Percentiles rank a stretch among this genome's conserved stretches.
phyloP scores from a whole-genome alignment of 2,888 invertebrate species.

The Eudasyphora cyanicolor region DNA sequence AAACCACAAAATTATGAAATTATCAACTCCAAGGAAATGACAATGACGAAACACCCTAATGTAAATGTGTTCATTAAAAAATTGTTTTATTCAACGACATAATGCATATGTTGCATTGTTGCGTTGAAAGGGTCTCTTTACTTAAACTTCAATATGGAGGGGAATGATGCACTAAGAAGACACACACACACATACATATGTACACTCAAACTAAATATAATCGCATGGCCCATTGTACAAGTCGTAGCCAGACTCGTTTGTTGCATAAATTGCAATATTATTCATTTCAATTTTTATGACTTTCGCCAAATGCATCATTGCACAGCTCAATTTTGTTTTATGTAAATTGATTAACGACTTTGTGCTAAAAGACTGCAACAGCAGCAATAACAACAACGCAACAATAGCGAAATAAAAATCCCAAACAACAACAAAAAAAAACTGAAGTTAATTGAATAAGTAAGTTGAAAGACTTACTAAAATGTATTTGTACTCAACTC shows the following conservation, averaged over 20 bases:
- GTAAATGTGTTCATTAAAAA: no score
- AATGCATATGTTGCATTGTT: background rate
- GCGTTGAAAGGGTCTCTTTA: background rate
- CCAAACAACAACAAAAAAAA: background rate
- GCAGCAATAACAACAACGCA: background rate
- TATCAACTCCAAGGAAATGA: no score
- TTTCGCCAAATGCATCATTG: slow-evolving; percentile 28
- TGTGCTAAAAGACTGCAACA: slow-evolving; percentile 27
- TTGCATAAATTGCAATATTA: background rate
- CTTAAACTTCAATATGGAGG: no score
- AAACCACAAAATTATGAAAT: no score
- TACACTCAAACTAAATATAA: background rate
- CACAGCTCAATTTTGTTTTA: slow-evolving; percentile 22
- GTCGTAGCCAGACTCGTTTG: no score
- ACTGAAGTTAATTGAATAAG: slow-evolving; percentile 25
- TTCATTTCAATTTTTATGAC: slow-evolving; percentile 9
- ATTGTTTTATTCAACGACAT: background rate
- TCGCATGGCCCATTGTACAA: background rate
- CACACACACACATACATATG: background rate
- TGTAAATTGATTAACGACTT: slow-evolving; percentile 35
- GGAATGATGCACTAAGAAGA: no score
- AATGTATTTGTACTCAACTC: no score
- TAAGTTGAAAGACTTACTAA: slow-evolving; percentile 18
- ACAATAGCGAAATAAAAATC: background rate
- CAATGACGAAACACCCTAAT: no score